Evolutionary conservation across 2,888 invertebrate genomes (phyloP), one percentile per base, ranked within the genome.

Genomic region (Leucophenga montana): DNA sequence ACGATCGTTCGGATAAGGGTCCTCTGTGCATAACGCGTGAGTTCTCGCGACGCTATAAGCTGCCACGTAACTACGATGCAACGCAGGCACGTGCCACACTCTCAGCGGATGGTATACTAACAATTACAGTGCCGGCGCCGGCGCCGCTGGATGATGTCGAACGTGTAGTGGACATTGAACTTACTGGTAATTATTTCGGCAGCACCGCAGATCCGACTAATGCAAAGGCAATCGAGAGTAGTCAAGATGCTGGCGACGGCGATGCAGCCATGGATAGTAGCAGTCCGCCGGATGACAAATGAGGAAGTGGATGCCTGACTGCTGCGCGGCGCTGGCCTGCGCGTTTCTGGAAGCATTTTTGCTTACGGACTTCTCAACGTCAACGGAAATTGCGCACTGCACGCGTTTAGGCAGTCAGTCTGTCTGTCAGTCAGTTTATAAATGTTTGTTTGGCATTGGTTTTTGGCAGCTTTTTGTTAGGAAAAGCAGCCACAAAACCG

Each of bases 81-180:
- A 84, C 86, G 11, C 79, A 74, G 73, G 87, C 88, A 13, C 77
- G 78, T 67, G 85, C 88, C 33, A 85, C 84, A 3, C 78, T 86
- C 64, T 87, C 88, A 48, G 85, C 84, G 16, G 87, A 87, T 68
- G 88, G 87, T 66, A 85, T 87, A 72, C 77, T 87, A n/a, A 82
- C 85, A 72, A 82, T 87, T 16, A 83, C 79, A 75, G 87, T 88
- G 73, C 85, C 88, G 72, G 84, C 86, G 71, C 88, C 88, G 66
- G 85, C 86, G 44, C 76, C 82, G 53, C 74, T 85, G 71, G 87
- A 88, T 70, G 81, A 87, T 71, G 84, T 83, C 61, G 88, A 87
- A 69, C 80, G 87, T 31, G 73, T 82, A 70, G 78, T 87, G 71
- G 83, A 86, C 44, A 87, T 87, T 61, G 77, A 80, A 68, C 76